A percentile compares a stretch with the other conserved stretches of the same genome.
phyloP scores from a whole-genome alignment of 37 sponge, comb jelly and placozoan species.

The Halisarca cf. caerulea region DNA sequence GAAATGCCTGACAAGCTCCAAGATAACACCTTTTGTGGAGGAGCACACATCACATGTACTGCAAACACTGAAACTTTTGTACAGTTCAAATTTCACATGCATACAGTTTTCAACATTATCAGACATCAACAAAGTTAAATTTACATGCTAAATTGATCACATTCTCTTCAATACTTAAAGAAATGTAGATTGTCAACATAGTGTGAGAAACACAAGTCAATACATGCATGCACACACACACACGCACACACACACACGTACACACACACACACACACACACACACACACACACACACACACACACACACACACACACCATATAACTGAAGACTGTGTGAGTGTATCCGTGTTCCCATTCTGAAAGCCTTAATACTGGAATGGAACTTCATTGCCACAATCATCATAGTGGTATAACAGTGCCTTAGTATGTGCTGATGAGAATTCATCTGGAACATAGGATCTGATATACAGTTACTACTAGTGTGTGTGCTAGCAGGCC shows the following conservation, averaged over 20 bases:
- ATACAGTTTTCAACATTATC: no score
- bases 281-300: not conserved
- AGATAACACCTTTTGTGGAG: slow-evolving; percentile 14
- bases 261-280: not conserved
- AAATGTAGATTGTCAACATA: no score
- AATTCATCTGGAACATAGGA: slow-evolving; percentile 15
- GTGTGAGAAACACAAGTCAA: no score
- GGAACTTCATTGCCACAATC: slow-evolving; percentile 51
- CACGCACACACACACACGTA: not conserved
- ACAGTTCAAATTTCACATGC: no score
- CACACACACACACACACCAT: not conserved
- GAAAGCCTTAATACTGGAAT: slow-evolving; percentile 31
- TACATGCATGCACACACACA: not conserved
- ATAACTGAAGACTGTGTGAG: not conserved
- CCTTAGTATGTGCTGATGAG: slow-evolving; percentile 24
- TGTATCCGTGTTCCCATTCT: not conserved
- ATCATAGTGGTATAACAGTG: slow-evolving; percentile 58
- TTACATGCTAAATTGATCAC: no score
- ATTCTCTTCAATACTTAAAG: no score
- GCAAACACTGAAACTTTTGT: no score
- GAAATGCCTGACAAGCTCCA: not conserved
- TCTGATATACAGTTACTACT: not conserved
- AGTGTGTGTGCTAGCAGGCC: no score
- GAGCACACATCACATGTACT: no score
- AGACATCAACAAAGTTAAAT: no score